phyloP scores from a whole-genome alignment of 2,797 vertebrate genomes.

The Gymnoscopelus microlampas region DNA sequence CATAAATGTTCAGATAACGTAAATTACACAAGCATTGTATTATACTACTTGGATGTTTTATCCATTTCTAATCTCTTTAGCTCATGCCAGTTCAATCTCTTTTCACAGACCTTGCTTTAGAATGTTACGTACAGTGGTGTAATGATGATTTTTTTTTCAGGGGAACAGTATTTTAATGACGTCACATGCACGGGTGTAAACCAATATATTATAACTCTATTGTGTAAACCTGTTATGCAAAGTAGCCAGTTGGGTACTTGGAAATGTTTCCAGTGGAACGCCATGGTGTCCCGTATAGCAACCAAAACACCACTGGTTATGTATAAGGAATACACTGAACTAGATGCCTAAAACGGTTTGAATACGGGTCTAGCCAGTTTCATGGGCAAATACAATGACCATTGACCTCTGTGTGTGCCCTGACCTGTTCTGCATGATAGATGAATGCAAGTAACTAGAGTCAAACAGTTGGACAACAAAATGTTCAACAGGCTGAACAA shows the following conservation, averaged over 20 bases:
- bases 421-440: neutral
- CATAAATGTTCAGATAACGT: neutral
- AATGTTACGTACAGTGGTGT: neutral
- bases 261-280: too few relatives aligned
- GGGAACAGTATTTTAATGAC: too few relatives aligned
- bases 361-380: neutral
- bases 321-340: neutral
- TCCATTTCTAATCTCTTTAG: constrained; percentile 3
- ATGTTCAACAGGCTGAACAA: neutral
- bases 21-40: neutral
- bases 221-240: too few relatives aligned
- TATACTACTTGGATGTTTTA: neutral
- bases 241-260: too few relatives aligned
- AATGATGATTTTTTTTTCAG: too few relatives aligned
- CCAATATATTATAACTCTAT: too few relatives aligned
- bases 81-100: neutral
- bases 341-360: neutral
- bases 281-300: too few relatives aligned
- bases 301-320: too few relatives aligned
- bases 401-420: neutral
- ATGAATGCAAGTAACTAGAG: neutral
- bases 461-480: neutral
- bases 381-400: neutral
- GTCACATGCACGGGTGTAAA: too few relatives aligned
- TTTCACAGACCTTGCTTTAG: neutral